phyloP scores from a whole-genome alignment of 2,113 vertebrate genomes.

The Ceyx cyanopectus region DNA sequence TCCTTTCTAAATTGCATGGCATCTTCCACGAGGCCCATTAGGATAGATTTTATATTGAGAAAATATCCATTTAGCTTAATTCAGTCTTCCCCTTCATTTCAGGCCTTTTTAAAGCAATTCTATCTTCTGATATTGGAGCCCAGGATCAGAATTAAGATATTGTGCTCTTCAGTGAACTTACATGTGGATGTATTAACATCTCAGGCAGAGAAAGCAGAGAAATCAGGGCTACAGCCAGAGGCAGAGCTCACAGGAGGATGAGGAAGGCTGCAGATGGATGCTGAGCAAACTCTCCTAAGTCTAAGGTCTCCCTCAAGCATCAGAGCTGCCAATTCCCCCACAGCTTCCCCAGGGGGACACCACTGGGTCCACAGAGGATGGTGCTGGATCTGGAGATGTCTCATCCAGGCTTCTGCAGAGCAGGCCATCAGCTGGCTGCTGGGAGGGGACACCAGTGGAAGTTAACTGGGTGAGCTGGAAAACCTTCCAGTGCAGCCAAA shows the following conservation, averaged over 20 bases:
- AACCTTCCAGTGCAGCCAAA: neutral
- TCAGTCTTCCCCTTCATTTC: neutral
- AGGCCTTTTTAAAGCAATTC: neutral
- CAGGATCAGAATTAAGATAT: neutral
- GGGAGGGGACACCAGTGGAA: rapidly evolving
- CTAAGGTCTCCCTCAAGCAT: neutral
- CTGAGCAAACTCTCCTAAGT: neutral
- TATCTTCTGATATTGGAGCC: neutral
- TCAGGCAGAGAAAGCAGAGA: neutral
- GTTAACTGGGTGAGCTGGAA: neutral
- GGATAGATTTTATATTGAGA: neutral
- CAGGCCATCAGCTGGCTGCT: neutral
- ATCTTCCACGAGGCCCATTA: neutral
- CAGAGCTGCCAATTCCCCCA: neutral
- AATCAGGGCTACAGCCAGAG: neutral
- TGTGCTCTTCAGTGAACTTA: neutral
- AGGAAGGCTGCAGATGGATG: neutral
- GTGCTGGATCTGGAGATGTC: neutral
- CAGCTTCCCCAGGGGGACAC: neutral
- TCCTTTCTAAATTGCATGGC: neutral
- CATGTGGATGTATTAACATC: neutral
- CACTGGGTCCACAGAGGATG: neutral
- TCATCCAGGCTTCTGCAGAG: neutral
- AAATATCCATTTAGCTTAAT: conserved; percentile 9
- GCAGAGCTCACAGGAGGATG: neutral